These are phyloP conservation scores for Anomalospiza imberbis DNA, from an alignment of 2,797 vertebrate species.

Conservation along the genomic window DNA sequence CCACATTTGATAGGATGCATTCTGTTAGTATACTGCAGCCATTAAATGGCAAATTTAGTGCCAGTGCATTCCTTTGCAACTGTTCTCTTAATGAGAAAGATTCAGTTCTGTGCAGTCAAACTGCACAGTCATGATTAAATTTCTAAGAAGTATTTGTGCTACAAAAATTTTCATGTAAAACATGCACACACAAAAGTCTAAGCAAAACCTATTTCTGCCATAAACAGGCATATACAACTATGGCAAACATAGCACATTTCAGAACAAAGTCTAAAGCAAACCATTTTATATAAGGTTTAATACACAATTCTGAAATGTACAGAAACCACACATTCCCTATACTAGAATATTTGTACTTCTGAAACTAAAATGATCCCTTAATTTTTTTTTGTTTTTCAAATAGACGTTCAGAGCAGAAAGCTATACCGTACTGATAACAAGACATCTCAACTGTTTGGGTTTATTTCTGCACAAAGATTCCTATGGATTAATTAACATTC, in stretches of 20 bases:
- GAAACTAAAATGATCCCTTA: constrained; percentile 64
- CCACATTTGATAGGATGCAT: neutral
- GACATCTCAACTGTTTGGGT: neutral
- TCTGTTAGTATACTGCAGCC: neutral
- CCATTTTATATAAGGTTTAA: constrained; percentile 19
- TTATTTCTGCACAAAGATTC: constrained; percentile 23
- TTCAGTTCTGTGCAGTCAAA: constrained; percentile 11
- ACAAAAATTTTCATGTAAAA: constrained; percentile 60
- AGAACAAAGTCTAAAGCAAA: constrained; percentile 52
- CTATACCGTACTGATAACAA: neutral
- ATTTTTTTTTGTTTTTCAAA: neutral
- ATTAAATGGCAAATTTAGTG: neutral
- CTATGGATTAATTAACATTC: constrained; percentile 21
- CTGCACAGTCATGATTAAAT: constrained; percentile 1
- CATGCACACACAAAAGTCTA: constrained; percentile 53
- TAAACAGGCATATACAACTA: constrained; percentile 33
- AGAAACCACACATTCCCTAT: constrained; percentile 27
- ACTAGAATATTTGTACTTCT: constrained; percentile 49
- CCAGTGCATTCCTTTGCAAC: constrained; percentile 21
- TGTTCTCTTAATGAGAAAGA: constrained; percentile 32
- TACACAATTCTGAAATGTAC: constrained; percentile 61
- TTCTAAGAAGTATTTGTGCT: constrained; percentile 43
- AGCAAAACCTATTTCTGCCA: constrained; percentile 52
- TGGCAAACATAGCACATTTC: constrained; percentile 57
- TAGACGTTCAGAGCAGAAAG: constrained; percentile 1